These are phyloP conservation scores for Lytechinus variegatus DNA, from an alignment of 35 echinoderm and acorn worm genomes.

Conservation along the genomic window DNA sequence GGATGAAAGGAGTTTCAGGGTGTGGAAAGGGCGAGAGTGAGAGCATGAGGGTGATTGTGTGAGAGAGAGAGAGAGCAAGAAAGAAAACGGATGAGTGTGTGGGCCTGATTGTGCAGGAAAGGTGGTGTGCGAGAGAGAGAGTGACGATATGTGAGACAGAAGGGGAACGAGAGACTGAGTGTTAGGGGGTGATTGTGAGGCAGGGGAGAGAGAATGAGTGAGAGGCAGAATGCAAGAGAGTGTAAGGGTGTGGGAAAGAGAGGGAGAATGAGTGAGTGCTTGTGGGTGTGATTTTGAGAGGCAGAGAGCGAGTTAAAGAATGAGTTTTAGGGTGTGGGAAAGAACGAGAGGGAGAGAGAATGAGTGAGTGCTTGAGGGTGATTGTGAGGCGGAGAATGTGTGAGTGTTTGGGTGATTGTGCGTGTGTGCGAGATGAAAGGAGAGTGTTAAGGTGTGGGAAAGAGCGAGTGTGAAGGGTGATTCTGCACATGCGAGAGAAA, in stretches of 20 bases:
- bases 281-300: not conserved
- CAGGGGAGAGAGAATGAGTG: not conserved
- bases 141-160: not conserved
- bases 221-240: no score
- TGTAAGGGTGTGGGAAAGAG: not conserved
- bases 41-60: not conserved
- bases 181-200: not conserved
- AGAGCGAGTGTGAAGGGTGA: not conserved
- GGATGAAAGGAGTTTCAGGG: not conserved
- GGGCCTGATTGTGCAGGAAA: no score
- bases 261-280: not conserved
- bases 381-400: no score
- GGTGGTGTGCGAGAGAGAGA: no score
- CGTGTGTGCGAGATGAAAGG: not conserved
- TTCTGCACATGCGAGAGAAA: no score
- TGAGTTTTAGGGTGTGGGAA: no score
- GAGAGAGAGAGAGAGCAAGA: not conserved
- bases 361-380: not conserved
- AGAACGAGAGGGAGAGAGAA: not conserved
- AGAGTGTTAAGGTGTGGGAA: not conserved
- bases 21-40: no score
- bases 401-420: no score
- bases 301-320: not conserved
- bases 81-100: not conserved
- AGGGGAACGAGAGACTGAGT: not conserved